Evolutionary conservation across 2,797 vertebrate genomes (phyloP), one percentile per base, ranked within the genome.

Genomic region (Anguilla pacifica): DNA sequence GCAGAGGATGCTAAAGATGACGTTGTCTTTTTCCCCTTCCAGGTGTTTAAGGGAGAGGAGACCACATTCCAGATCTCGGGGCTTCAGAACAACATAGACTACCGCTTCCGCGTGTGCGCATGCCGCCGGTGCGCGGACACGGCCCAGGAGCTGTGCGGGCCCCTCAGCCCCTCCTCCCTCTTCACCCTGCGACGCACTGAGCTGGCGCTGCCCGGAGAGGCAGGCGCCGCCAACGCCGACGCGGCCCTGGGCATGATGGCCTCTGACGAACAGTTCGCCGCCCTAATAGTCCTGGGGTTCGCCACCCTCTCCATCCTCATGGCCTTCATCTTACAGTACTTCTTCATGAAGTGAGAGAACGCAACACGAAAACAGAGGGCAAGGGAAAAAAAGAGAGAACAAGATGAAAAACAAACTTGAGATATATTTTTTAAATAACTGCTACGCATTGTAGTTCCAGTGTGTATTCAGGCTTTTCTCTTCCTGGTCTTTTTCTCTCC

Each of bases 31-130:
- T 49, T 53, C 53, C 35, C 35, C 64, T 28, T 4, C 0, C 92
- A 97, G 96, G 97, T 99, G 85, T 99, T 98, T 93, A 99, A 99
- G 92, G 98, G 99, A 94, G 98, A 99, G 89, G 98, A 99, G 85
- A 96, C 95, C 43, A 92, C 94, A 53, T 99, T 98, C 97, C 97
- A 99, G 87, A 96, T 99, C 95, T 96, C 97, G 91, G 97, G 98
- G 93, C 97, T 99, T 91, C 98, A 99, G 95, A 94, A 93, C 93
- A 99, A 98, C 97, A 97, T 96, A 31, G 99, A 99, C 95, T 99
- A 99, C 94, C 96, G 99, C 72, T 97, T 99, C 94, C 98, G 99
- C 0, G 98, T 99, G 87, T 98, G 97, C 39, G 97, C 96, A 57
- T 98, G 98, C 93, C 98, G 99, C 77, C 97, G 97, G 86, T 99